Evolutionary conservation across 2,888 invertebrate species (phyloP).

Genomic region (Molanna angustata): DNA sequence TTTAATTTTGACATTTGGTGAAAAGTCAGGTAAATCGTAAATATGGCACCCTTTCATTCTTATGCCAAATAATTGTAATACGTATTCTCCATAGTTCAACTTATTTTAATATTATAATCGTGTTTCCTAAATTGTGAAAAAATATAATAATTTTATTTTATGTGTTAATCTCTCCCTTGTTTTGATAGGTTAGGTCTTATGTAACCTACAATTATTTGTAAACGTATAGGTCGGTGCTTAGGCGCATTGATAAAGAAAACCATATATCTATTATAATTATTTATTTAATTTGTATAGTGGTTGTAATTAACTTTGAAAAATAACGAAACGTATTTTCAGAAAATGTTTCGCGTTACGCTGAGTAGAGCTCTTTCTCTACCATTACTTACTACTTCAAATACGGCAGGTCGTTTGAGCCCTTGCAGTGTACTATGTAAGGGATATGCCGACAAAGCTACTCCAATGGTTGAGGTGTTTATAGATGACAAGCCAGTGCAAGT

Average conservation of each 20-base stretch:
- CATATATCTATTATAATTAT: no score
- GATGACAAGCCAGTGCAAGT: constrained; percentile 95
- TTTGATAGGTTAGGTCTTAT: constrained; percentile 28
- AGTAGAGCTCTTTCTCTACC: constrained; percentile 60
- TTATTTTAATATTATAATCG: neutral
- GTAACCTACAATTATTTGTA: constrained; percentile 23
- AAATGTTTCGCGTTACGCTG: constrained; percentile 76
- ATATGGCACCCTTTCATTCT: constrained; percentile 13
- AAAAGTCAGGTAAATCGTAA: constrained; percentile 20
- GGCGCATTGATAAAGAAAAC: no score
- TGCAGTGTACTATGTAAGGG: constrained; percentile 46
- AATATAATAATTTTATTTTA: no score
- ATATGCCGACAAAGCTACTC: constrained; percentile 56
- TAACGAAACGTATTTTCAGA: constrained; percentile 14
- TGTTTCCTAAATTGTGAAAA: neutral
- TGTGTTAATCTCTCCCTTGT: constrained; percentile 1
- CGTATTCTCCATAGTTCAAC: neutral
- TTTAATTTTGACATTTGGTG: constrained; percentile 20
- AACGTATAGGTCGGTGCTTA: no score
- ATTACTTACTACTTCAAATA: constrained; percentile 43
- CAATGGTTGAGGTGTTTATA: constrained; percentile 92
- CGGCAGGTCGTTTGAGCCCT: constrained; percentile 43
- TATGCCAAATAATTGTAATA: neutral
- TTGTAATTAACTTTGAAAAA: neutral
- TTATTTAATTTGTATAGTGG: neutral